Evolutionary conservation across 2,797 vertebrate species (phyloP), one percentile per base, ranked within the genome.

Genomic region (Myotis pilosus): DNA sequence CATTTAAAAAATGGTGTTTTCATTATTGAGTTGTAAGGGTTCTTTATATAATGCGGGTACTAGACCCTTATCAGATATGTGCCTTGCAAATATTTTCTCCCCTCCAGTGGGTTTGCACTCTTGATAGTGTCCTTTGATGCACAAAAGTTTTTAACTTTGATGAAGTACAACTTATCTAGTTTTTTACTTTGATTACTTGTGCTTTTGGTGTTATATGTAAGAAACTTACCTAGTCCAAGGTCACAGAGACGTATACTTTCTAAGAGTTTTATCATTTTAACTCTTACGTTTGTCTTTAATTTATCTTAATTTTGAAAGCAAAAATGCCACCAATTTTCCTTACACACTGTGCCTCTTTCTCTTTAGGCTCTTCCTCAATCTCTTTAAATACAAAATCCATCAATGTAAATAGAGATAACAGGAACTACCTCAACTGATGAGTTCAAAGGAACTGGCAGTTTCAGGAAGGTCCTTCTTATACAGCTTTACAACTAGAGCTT

Each of bases 351-450:
- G 62, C 33, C 66, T 83, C 25, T 78, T 89, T 78, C 51, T 62
- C 17, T 41, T 72, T 44, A 85, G 4, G 41, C 22, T 92, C 72
- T 91, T 85, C 49, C n/a, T 55, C 15, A 41, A 11, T 64, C 66
- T 80, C 28, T 88, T 84, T 71, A 64, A 71, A 93, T 74, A 91
- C 12, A 85, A 80, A 87, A 83, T 55, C 53, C n/a, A 47, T 78
- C 60, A 75, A 30, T 20, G 49, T 78, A 78, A 53, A 9, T 0
- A 81, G 75, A 87, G 68, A 69, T 25, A 74, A 86, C 3, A 87
- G 64, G 44, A 72, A 87, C 15, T 36, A 16, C 33, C 60, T 93
- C 30, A 41, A 12, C 79, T 76, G 51, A 36, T 53, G 71, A 76
- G 28, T 71, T 93, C 30, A 36, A 68, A 88, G 19, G 28, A 60